These are phyloP conservation scores for Lampropteryx suffumata DNA, from an alignment of 2,888 invertebrate species.

Conservation along the genomic window DNA sequence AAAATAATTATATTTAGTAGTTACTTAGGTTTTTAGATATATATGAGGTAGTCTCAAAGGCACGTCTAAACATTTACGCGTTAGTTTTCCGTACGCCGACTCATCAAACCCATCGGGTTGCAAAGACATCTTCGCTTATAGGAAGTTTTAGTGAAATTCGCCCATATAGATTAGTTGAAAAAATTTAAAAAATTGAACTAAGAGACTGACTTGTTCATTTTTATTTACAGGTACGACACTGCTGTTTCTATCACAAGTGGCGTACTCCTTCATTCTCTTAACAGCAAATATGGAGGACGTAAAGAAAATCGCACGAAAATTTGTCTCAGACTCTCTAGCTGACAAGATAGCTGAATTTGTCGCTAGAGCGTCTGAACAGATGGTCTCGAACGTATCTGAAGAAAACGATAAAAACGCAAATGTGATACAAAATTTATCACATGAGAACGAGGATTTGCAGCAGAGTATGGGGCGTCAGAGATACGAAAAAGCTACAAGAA, in stretches of 20 bases:
- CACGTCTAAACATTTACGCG: too few relatives aligned
- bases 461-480: not conserved
- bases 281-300: slow-evolving; percentile 64
- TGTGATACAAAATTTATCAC: not conserved
- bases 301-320: slow-evolving; percentile 53
- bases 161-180: too few relatives aligned
- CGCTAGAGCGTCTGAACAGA: slow-evolving; percentile 30
- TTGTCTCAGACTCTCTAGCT: slow-evolving; percentile 51
- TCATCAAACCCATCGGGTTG: too few relatives aligned
- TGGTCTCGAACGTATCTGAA: slow-evolving; percentile 24
- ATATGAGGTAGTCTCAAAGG: too few relatives aligned
- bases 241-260: slow-evolving; percentile 35
- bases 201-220: not conserved
- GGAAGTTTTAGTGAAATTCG: too few relatives aligned
- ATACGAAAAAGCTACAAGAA: not conserved
- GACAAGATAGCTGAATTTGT: slow-evolving; percentile 50
- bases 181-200: too few relatives aligned
- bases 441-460: not conserved
- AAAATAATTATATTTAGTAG: too few relatives aligned
- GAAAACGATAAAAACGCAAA: slow-evolving; percentile 36
- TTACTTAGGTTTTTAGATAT: too few relatives aligned
- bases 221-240: slow-evolving; percentile 49
- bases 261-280: slow-evolving; percentile 48
- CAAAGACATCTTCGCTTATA: too few relatives aligned
- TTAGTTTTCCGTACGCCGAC: too few relatives aligned